These are phyloP conservation scores for Tetramorium bicarinatum DNA, from an alignment of 2,888 invertebrate genomes.

Conservation along the genomic window DNA sequence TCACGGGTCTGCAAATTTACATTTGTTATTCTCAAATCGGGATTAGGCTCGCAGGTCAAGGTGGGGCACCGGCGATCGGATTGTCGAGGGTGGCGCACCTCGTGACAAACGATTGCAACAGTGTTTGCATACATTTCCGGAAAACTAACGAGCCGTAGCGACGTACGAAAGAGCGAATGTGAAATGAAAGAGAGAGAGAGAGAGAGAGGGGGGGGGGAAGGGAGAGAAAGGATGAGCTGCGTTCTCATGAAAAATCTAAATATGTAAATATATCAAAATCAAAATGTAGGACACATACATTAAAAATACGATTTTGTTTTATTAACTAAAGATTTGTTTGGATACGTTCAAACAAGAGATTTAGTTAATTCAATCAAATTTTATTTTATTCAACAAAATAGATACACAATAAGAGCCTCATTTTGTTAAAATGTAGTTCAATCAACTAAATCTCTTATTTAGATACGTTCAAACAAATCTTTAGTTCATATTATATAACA, in stretches of 20 bases:
- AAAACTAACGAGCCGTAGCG: constrained; percentile 46
- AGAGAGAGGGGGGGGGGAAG: neutral
- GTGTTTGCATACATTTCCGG: constrained; percentile 37
- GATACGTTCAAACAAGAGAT: too few relatives aligned
- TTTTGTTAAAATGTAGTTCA: too few relatives aligned
- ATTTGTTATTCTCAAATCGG: constrained; percentile 60
- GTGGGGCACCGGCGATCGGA: constrained; percentile 52
- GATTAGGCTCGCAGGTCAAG: constrained; percentile 34
- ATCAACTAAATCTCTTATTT: too few relatives aligned
- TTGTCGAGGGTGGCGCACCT: constrained; percentile 68
- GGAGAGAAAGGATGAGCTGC: neutral
- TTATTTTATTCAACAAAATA: too few relatives aligned
- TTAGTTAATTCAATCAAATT: too few relatives aligned
- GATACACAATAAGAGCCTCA: too few relatives aligned
- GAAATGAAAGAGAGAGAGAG: neutral
- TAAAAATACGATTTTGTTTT: too few relatives aligned
- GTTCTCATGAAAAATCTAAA: neutral
- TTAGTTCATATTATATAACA: too few relatives aligned
- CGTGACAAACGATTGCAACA: constrained; percentile 50
- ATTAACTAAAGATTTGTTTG: too few relatives aligned
- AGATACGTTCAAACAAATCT: too few relatives aligned
- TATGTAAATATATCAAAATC: neutral
- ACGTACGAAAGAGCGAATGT: neutral
- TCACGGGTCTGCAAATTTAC: constrained; percentile 57
- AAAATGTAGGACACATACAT: neutral